Percentiles rank a stretch among this genome's conserved stretches.
Evolutionary conservation across 2,888 invertebrate genomes (phyloP).

Genomic region (Drosophila koepferae): DNA sequence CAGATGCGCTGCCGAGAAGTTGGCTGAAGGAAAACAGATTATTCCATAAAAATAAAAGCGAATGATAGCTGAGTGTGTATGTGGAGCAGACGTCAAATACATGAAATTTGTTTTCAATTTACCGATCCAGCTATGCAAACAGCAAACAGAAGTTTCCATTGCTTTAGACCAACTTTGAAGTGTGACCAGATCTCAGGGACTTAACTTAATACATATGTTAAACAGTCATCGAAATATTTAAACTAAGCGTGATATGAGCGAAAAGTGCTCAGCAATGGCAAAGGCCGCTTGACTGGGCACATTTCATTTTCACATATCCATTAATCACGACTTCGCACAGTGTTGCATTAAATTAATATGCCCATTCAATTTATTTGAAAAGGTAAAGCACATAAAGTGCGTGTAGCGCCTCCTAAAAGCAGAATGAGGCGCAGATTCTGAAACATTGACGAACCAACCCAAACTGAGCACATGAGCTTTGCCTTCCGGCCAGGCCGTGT

Average conservation of each 20-base stretch:
- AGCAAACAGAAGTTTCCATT: background rate
- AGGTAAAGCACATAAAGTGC: conserved; percentile 62
- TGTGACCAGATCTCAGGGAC: no score
- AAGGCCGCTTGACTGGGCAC: conserved; percentile 12
- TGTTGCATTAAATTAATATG: conserved; percentile 57
- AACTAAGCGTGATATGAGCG: conserved; percentile 10
- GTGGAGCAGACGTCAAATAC: background rate
- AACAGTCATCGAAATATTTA: background rate
- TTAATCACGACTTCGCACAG: conserved; percentile 39
- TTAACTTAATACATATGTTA: background rate
- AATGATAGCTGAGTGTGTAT: background rate
- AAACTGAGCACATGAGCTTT: conserved; percentile 44
- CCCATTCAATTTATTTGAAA: conserved; percentile 61
- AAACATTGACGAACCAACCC: conserved; percentile 42
- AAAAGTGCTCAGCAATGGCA: conserved; percentile 27
- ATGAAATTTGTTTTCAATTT: background rate
- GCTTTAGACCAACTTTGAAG: background rate
- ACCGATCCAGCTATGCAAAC: background rate
- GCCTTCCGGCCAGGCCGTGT: conserved; percentile 44
- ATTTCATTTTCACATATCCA: conserved; percentile 15
- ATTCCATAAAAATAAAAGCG: background rate
- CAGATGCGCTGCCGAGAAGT: conserved; percentile 21
- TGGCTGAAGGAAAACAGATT: background rate
- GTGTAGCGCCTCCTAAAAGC: conserved; percentile 64
- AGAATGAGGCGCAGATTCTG: conserved; percentile 63